These are phyloP conservation scores for Sturnira hondurensis DNA, from an alignment of 2,113 vertebrate species.

Conservation along the genomic window DNA sequence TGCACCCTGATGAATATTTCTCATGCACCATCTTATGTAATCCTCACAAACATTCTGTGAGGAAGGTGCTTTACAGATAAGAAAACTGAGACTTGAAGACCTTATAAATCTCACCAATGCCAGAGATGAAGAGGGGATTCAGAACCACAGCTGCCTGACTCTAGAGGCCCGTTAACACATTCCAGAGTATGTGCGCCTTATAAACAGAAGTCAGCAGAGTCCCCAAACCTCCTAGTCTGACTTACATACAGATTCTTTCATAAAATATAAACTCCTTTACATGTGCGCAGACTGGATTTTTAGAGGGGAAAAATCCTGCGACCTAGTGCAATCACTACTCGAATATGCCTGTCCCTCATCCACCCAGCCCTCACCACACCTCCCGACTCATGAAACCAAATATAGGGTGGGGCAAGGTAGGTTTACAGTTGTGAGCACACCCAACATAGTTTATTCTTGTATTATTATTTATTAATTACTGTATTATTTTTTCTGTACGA, in stretches of 20 bases:
- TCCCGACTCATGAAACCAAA: not conserved
- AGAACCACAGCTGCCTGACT: not conserved
- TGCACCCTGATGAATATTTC: not conserved
- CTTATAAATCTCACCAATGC: not conserved
- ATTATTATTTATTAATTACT: not conserved
- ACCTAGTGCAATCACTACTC: not conserved
- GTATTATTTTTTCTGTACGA: not conserved
- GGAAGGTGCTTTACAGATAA: not conserved
- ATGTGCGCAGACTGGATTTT: not conserved
- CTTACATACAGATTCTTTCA: not conserved
- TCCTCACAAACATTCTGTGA: not conserved
- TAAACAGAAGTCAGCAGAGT: not conserved
- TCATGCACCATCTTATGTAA: not conserved
- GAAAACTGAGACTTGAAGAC: not conserved
- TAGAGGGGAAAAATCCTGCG: not conserved
- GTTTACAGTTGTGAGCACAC: not conserved
- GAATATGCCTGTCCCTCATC: not conserved
- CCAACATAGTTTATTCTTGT: not conserved
- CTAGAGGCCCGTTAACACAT: not conserved
- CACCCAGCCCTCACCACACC: not conserved
- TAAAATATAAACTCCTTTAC: not conserved
- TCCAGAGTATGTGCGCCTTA: not conserved
- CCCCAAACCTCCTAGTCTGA: not conserved
- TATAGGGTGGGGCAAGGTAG: not conserved
- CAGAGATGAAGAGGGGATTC: not conserved